Evolutionary conservation across 2,113 vertebrate species (phyloP).

Genomic region (Bungarus multicinctus): DNA sequence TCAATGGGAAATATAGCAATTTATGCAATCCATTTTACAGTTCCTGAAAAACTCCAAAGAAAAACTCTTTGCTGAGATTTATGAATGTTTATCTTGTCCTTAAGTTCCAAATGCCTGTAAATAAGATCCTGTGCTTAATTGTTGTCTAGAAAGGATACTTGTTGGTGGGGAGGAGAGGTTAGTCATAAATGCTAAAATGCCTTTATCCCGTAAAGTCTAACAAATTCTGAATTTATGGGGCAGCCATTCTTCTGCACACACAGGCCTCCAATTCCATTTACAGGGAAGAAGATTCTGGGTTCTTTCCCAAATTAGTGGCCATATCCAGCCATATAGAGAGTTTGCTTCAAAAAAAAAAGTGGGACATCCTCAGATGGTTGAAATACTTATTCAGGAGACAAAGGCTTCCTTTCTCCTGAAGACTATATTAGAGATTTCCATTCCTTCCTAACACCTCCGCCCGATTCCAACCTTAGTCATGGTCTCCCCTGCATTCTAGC

Average conservation of each 20-base stretch:
- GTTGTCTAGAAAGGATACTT: neutral
- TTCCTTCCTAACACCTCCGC: neutral
- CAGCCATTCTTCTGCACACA: neutral
- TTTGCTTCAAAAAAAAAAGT: neutral
- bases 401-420: neutral
- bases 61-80: neutral
- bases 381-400: neutral
- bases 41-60: neutral
- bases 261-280: neutral
- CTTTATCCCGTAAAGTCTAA: neutral
- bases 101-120: neutral
- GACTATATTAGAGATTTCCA: neutral
- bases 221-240: neutral
- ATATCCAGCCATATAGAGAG: neutral
- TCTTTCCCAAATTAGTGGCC: neutral
- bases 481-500: too few relatives aligned
- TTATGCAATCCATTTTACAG: neutral
- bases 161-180: too few relatives aligned
- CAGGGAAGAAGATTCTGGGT: neutral
- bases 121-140: neutral
- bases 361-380: neutral
- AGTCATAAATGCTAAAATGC: neutral
- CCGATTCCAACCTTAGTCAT: neutral
- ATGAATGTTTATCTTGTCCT: neutral
- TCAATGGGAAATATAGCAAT: neutral